Base-by-base conservation (phyloP, 2,888 invertebrate genomes). In the Steromphala cineraria region DNA sequence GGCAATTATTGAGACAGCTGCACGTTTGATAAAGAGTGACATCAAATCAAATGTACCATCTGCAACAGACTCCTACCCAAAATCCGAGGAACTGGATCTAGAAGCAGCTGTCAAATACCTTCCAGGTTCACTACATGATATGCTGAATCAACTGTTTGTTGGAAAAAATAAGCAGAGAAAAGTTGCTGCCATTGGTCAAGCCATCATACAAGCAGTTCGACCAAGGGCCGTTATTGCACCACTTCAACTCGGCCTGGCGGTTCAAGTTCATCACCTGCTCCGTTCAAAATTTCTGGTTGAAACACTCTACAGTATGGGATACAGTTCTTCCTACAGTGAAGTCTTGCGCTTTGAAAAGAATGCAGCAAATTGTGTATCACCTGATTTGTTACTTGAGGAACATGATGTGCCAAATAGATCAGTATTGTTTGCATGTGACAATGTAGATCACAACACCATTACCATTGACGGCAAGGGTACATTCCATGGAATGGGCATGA, bases 181-280 rank as follows among this genome's bases (percentile, higher is more conserved):
- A 36, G 36, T 36, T 36, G 36, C 36, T 36, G 36, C 36, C 36
- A 36, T 36, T 36, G 36, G 36, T 36, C 87, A 88, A 75, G 84
- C 88, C 21, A 82, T 88, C n/a, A 79, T 85, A 67, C 87, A 87
- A 62, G 84, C 86, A 21, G 53, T 80, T 17, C 67, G 85, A 28
- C 87, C 88, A 53, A 75, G 84, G 53, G 55, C 74, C 4, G n/a
- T 87, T 2, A 36, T 88, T 24, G 79, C 86, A 21, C 87, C 88
- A 36, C 67, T 89, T 7, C 87, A 87, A 75, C 8, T 89, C 8
- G 88, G 86, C 3, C 78, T 88, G 2, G 87, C 80, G 19, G 80
- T 88, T 0, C 88, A 88, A 76, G 15, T 88, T 36, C 87, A 88
- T 67, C 85, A 88, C 53, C 85, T 82, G 17, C 88, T 81, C 81